Evolutionary conservation across 2,113 vertebrate species (phyloP).

Genomic region (Nerophis lumbriciformis): DNA sequence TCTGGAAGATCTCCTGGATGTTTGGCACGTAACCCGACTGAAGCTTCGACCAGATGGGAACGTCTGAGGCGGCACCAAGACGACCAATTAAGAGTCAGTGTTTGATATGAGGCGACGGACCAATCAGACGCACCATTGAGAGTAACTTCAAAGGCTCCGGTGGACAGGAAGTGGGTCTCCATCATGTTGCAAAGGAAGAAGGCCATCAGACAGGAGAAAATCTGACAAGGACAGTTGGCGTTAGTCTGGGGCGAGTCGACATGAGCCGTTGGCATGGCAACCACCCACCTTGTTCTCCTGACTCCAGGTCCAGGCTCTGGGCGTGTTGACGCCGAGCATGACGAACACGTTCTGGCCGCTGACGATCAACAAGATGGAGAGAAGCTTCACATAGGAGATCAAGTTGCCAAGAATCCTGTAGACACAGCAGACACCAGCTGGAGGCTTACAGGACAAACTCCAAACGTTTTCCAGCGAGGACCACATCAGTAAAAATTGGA

Average conservation of each 20-base stretch:
- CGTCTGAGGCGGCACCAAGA: slow-evolving; percentile 47
- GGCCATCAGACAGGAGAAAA: slow-evolving; percentile 75
- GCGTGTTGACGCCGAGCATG: slow-evolving; percentile 60
- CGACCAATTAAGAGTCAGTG: not conserved
- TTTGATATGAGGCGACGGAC: not conserved
- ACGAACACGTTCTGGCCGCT: slow-evolving; percentile 71
- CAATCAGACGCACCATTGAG: slow-evolving; percentile 56
- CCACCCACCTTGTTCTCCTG: slow-evolving; percentile 74
- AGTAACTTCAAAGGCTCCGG: slow-evolving; percentile 72
- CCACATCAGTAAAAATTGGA: too few relatives aligned
- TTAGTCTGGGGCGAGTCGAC: not conserved
- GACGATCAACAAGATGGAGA: slow-evolving; percentile 66
- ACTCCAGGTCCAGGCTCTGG: slow-evolving; percentile 68
- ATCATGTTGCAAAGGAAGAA: slow-evolving; percentile 77
- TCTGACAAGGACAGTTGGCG: slow-evolving; percentile 40
- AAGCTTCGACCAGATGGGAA: slow-evolving; percentile 75
- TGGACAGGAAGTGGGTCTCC: slow-evolving; percentile 75
- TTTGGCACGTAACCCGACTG: slow-evolving; percentile 74
- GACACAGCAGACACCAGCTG: too few relatives aligned
- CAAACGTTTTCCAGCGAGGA: too few relatives aligned
- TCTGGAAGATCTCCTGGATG: slow-evolving; percentile 75
- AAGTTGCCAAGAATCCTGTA: slow-evolving; percentile 61
- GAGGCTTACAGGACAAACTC: too few relatives aligned
- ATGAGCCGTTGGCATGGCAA: not conserved
- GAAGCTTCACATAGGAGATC: slow-evolving; percentile 71